These are phyloP conservation scores for Dryas iulia DNA, from an alignment of 1,140 invertebrate genomes.

Conservation along the genomic window DNA sequence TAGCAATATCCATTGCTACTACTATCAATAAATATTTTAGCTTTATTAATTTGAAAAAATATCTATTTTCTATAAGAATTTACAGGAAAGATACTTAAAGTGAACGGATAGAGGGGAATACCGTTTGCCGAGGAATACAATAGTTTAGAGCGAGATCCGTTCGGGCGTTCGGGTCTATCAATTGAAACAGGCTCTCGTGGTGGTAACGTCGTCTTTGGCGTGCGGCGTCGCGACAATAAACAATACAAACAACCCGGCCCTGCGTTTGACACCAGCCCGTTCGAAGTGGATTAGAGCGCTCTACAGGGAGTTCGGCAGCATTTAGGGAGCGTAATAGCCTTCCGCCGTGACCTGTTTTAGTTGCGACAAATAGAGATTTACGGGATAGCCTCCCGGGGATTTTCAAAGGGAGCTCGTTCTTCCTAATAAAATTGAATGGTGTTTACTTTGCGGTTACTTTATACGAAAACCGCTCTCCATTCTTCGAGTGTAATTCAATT, in stretches of 20 bases:
- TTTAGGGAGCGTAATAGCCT: slow-evolving; percentile 78
- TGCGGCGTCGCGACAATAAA: slow-evolving; percentile 74
- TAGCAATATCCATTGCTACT: too few relatives aligned
- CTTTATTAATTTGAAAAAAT: not conserved
- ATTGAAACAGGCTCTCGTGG: slow-evolving; percentile 63
- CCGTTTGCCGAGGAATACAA: slow-evolving; percentile 49
- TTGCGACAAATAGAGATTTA: slow-evolving; percentile 80
- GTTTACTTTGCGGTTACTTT: slow-evolving; percentile 69
- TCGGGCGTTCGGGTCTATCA: slow-evolving; percentile 40
- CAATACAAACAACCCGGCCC: slow-evolving; percentile 77
- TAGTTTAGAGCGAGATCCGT: slow-evolving; percentile 38
- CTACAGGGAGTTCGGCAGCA: slow-evolving; percentile 75
- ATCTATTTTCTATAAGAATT: not conserved
- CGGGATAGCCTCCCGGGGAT: slow-evolving; percentile 66
- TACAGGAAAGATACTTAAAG: not conserved
- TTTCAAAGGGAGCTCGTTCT: slow-evolving; percentile 58
- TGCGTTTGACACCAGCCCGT: slow-evolving; percentile 78
- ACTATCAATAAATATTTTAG: not conserved
- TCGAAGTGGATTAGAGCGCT: slow-evolving; percentile 77
- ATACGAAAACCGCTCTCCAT: slow-evolving; percentile 38
- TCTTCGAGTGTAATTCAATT: slow-evolving; percentile 32
- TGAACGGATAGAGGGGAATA: slow-evolving; percentile 37
- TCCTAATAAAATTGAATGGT: slow-evolving; percentile 75
- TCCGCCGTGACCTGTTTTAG: slow-evolving; percentile 78
- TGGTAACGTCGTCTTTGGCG: slow-evolving; percentile 61